Evolutionary conservation across 2,888 invertebrate genomes (phyloP).

Genomic region (Charanyca ferruginea): DNA sequence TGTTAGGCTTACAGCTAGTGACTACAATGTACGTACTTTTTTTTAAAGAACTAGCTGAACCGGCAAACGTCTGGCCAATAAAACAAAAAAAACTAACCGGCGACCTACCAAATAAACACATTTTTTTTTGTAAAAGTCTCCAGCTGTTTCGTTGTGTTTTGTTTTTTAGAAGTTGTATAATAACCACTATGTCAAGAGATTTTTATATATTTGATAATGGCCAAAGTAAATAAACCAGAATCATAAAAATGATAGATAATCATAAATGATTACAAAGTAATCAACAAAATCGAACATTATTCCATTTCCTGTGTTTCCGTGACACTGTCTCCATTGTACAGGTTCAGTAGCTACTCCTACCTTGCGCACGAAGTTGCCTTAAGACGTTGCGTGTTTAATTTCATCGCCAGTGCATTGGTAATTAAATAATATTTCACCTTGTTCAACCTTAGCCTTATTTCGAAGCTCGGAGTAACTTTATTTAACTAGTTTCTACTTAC

Average conservation of each 20-base stretch:
- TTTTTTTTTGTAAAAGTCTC: too few species aligned
- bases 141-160: too few species aligned
- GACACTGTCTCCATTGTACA: conserved; percentile 48
- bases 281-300: conserved; percentile 6
- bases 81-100: too few species aligned
- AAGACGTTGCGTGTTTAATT: conserved; percentile 71
- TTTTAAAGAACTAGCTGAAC: too few species aligned
- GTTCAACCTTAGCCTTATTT: conserved; percentile 67
- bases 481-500: background rate
- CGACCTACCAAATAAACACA: too few species aligned
- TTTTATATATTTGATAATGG: too few species aligned
- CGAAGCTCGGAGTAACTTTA: conserved; percentile 4
- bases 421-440: conserved; percentile 60
- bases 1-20: too few species aligned
- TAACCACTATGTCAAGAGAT: too few species aligned
- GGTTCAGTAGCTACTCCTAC: conserved; percentile 8
- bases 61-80: too few species aligned
- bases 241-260: background rate
- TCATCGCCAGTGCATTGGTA: conserved; percentile 68
- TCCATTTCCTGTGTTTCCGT: conserved; percentile 33
- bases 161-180: too few species aligned
- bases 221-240: too few species aligned
- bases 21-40: too few species aligned
- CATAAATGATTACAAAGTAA: conserved; percentile 17
- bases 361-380: conserved; percentile 67